Base-by-base conservation (phyloP, 2,113 vertebrate species). In the Ageneiosus marmoratus region DNA sequence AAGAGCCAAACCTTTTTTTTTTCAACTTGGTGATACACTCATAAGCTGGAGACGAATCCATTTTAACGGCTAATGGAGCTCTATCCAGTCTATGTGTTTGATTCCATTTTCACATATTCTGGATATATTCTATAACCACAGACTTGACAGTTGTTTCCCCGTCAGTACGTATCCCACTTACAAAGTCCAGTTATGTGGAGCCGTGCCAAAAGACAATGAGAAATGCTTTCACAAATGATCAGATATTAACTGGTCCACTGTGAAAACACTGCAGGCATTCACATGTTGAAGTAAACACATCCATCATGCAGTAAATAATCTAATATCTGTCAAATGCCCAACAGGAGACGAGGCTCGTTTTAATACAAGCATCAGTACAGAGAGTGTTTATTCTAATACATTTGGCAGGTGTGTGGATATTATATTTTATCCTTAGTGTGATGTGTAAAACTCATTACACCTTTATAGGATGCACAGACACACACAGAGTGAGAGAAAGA, bases 221-320 rank as follows among this genome's bases (percentile, higher is more conserved):
- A 63, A 82, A 60, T 37, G 77, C 87, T 88, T 88, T 83, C 82
- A 87, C 46, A 85, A 44, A 67, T 88, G 83, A 89, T 86, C 77
- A 51, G 27, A 85, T 87, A 88, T 89, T 87, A 58, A 70, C 74
- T 79, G 60, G 75, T 82, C 67, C 83, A 85, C 51, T 65, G 78
- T 82, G 58, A 90, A 85, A 70, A 70, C 46, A 79, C 89, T 80
- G 80, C 83, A 87, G 81, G 86, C 82, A 89, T 81, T 91, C 89
- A 88, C 79, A 79, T 80, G 55, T 84, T 80, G 86, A 85, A 85
- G 87, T 88, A 91, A 92, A 92, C 91, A 91, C 91, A 92, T 94
- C 89, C 87, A 94, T 93, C 93, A 93, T 74, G 80, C 63, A 75
- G 87, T 73, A 84, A 89, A 91, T 89, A 80, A 90, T 89, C 82